Evolutionary conservation across 2,797 vertebrate genomes (phyloP), one percentile per base, ranked within the genome.

Genomic region (Mionectes olivaceus): DNA sequence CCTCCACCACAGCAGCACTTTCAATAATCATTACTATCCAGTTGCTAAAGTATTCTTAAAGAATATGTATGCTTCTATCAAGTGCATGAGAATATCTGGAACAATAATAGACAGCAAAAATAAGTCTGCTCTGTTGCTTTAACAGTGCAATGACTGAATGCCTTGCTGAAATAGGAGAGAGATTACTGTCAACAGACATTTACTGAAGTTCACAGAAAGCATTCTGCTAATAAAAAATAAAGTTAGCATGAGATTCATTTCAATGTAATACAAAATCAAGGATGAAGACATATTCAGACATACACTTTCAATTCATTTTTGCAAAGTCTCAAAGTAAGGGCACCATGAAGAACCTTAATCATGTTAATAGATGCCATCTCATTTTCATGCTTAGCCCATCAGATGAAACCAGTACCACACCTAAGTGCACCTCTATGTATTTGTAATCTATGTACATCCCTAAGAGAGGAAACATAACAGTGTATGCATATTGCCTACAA

Each of bases 401-500:
- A 85, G 14, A 44, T 41, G 23, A 85, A 94, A 88, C 28, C 33
- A 19, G 19, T 28, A 57, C 68, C 24, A 57, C 16, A 67, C 3
- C 28, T 52, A 43, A 12, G 1, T 60, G 65, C 22, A 76, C 14
- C 53, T 87, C 27, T 69, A 41, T 13, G 12, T 24, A 73, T 60
- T 52, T 74, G 37, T 65, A 78, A 92, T 25, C 28, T 76, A 22
- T 15, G 6, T 24, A 56, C 16, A 67, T 24, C 47, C 17, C 23
- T n/a, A 59, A 37, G 30, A 75, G 3, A 5, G 27, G 24, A 83
- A 94, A 83, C 6, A 80, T 82, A 86, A 19, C 5, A 33, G 79
- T 1, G 2, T 13, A 33, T 28, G 15, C 15, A 71, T 19, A 55
- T 18, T 13, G 1, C 33, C 33, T 50, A 15, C 2, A 3, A 1